Evolutionary conservation across 2,113 vertebrate genomes (phyloP), one percentile per base, ranked within the genome.

Genomic region (Brevimyrus niger): DNA sequence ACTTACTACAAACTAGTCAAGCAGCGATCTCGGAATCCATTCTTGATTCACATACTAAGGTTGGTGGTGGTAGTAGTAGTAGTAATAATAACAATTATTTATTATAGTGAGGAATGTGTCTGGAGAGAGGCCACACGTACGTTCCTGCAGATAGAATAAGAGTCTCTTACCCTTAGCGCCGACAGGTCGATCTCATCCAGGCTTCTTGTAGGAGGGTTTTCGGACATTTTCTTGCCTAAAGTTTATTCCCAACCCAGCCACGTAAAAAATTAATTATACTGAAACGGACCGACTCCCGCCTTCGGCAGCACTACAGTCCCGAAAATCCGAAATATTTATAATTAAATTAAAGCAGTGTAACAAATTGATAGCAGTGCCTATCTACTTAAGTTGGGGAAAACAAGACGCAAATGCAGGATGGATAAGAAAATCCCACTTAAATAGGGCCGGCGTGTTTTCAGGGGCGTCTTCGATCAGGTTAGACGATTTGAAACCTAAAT

Each of bases 101-200:
- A 15, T 69, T 31, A 3, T 69, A 4, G 23, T 31, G n/a, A 69
- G 8, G 61, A 69, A 69, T 11, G 10, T 31, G 23, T 11, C n/a
- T 13, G n/a, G 61, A 31, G 48, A 50, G 55, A 61, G 55, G 7
- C 55, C 55, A 61, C 23, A 13, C 55, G 8, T 61, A 61, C 73
- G 17, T 27, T 44, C 76, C 42, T 21, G 38, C 42, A 42, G 19
- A 84, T 13, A 3, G 13, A 82, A 82, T 82, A 4, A 4, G 35
- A 83, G 17, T 73, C 92, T 94, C 97, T 97, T 93, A 98, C 97
- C 97, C 97, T 94, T 90, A 98, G 94, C 90, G 97, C 97, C 65
- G 97, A 96, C 93, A 98, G 97, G 96, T 98, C 97, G 93, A 98
- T 98, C 94, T 98, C 97, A 92, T 98, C 97, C 96, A 98, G 95